Base-by-base conservation (phyloP, 2,113 vertebrate species). In the Psittacus erithacus region DNA sequence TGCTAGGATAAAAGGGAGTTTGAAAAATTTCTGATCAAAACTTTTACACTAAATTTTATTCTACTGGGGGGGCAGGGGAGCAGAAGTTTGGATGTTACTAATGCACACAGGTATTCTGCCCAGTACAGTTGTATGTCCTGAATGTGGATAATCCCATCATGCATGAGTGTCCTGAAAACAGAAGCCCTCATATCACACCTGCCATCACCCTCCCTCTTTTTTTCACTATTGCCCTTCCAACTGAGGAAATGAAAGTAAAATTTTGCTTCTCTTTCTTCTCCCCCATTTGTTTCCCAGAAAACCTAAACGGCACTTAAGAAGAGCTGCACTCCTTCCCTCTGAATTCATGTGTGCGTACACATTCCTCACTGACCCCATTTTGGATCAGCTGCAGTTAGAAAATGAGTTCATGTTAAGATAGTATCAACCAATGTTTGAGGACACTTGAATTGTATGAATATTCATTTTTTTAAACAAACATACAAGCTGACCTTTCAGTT, bases 271-370 rank as follows among this genome's bases (percentile, higher is more conserved):
- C 35, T 44, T 62, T 78, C 38, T 77, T 49, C 44, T 59, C 12
- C 19, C 12, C 13, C 2, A 47, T 33, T 75, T 63, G 6, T 49
- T 86, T 82, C 35, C 29, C 23, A 82, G 25, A 76, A 88, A 86
- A 39, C 67, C 27, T 20, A 89, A 88, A 38, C 11, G 8, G 28
- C 33, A 73, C 35, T 60, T 57, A 23, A 31, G 31, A 80, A 69
- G 15, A 27, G 15, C 4, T 69, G 35, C 10, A 39, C 28, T 59
- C 77, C 33, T 71, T 71, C 31, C 67, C 20, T 78, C 41, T 29
- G 43, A 67, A 50, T 35, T 64, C 2, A 0, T 14, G 7, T n/a
- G 17, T 17, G 10, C 20, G 1, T 28, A 59, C n/a, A 62, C 23
- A 52, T 38, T 53, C 27, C 52, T 68, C 46, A 68, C 15, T 24